These are phyloP conservation scores for Dendrophyllia cribrosa DNA, from an alignment of 64 coral and sea anemone species.

Conservation along the genomic window DNA sequence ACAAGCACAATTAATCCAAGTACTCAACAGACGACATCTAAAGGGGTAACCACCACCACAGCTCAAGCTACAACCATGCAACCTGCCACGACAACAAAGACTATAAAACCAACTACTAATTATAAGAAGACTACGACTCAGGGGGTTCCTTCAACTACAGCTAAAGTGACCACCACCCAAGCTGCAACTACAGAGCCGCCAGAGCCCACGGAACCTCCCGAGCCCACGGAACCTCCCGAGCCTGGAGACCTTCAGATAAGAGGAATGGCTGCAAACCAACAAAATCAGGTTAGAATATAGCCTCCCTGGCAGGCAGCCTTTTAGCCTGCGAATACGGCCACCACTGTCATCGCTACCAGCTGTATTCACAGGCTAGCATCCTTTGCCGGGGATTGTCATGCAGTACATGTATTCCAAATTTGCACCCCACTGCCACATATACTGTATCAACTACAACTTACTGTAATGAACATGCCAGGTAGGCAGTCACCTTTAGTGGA, in stretches of 20 bases:
- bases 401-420: too few species aligned
- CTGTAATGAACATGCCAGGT: too few species aligned
- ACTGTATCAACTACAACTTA: too few species aligned
- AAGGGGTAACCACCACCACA: not conserved
- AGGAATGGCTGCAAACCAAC: not conserved
- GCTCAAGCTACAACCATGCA: not conserved
- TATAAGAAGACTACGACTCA: not conserved
- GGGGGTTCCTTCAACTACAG: not conserved
- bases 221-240: not conserved
- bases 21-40: not conserved
- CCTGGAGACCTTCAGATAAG: not conserved
- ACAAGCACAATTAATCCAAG: not conserved
- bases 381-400: too few species aligned
- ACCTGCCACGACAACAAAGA: not conserved
- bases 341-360: too few species aligned
- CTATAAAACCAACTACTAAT: not conserved
- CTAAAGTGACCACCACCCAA: not conserved
- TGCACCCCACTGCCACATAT: too few species aligned
- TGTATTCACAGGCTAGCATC: too few species aligned
- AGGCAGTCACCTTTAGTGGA: too few species aligned
- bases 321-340: too few species aligned
- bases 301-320: not conserved
- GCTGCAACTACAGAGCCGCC: not conserved
- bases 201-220: not conserved
- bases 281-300: not conserved